Evolutionary conservation across 2,113 vertebrate species (phyloP), one percentile per base, ranked within the genome.

Genomic region (Tricholaema leucomelas): DNA sequence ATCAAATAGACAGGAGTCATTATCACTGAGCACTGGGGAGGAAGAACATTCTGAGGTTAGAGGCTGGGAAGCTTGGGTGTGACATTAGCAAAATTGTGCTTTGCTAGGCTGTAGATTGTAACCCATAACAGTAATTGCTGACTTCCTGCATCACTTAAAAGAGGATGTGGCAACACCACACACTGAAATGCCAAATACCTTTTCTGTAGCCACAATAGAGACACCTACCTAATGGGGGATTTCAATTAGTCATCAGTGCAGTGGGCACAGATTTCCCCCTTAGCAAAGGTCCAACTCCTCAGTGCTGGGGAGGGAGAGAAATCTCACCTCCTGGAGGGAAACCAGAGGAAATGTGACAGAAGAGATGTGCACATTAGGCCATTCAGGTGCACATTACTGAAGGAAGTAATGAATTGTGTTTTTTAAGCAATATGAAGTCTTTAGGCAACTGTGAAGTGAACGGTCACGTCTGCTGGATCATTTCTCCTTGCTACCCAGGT

Each of bases 141-240:
- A 50, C 64, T 90, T 90, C 78, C 55, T 87, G 78, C 36, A 4
- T 8, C 10, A 21, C 71, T 67, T 55, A 17, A 59, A 63, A 87
- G 66, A 94, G 92, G 93, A 94, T 90, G 88, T 81, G 83, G 84
- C 74, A 42, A 70, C 59, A 63, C 33, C 59, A 55, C 63, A 28
- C 56, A 60, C 33, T 44, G 28, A 95, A 86, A 91, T 9, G 88
- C 16, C 64, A 58, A 72, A 24, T 8, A 86, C 27, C 27, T 91
- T 54, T 83, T 31, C 48, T 67, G 65, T 48, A 75, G 52, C 48
- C 80, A 83, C 64, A 48, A 8, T 59, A 83, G 78, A 50, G 23
- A 50, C 25, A 50, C 48, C 48, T 54, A 90, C 35, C 24, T 81
- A 35, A 78, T 28, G 21, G 79, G 70, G 42, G 40, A 55, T 88